Base-by-base conservation (phyloP, 1,140 invertebrate genomes). In the Diabrotica undecimpunctata region DNA sequence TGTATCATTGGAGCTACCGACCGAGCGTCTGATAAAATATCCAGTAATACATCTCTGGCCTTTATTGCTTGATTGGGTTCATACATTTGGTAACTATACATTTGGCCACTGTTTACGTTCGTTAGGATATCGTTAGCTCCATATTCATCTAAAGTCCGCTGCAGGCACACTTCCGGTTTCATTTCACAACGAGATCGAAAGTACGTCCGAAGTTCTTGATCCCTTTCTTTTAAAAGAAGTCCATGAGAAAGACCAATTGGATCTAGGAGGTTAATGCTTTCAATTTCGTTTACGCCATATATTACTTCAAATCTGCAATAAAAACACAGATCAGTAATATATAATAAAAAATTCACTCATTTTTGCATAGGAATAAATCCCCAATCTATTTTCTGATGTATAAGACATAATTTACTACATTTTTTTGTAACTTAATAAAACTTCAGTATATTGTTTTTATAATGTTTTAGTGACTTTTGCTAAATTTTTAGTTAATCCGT, bases 1-100 rank as follows among this genome's bases (percentile, higher is more conserved):
- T 84, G 83, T 62, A 91, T 79, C 50, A 92, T 79, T 0, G 92
- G 92, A 2, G 91, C 88, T 6, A 90, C 84, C 1, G 88, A 88
- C 35, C 91, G 82, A 7, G 90, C 94, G 80, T 99, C 96, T 51
- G 93, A 94, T 38, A 98, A 81, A 41, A 95, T 86, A 71, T 94
- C 90, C 54, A 98, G 81, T 0, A 96, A 85, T 41, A 90, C 86
- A 76, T 97, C 92, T 35, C 95, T 84, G 7, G 73, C 71, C 35
- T 72, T 41, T 8, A 66, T 65, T 7, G 74, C 75, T 54, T 63
- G 68, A 54, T 75, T 80, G 72, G 70, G 80, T 78, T 85, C 84
- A 58, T 87, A 80, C 9, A 46, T 61, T 51, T 51, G 37, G 38
- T 65, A 68, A 46, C 41, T n/a, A 6, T 46, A 46, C 8, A 46